phyloP scores from a whole-genome alignment of 1,140 invertebrate species.

The Cyphomyrmex costatus region DNA sequence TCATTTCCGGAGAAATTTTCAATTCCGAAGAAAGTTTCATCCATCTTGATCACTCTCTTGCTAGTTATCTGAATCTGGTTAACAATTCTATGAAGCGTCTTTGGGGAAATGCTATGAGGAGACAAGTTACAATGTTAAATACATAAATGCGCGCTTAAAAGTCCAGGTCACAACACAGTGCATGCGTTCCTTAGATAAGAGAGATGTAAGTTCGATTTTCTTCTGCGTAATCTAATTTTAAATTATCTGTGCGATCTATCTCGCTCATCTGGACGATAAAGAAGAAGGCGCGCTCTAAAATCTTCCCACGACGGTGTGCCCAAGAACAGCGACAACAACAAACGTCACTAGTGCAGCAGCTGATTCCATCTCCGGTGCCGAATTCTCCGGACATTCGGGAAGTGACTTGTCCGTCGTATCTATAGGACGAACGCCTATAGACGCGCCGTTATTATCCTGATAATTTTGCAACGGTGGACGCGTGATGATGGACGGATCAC shows the following conservation, averaged over 20 bases:
- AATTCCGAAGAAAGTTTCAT: constrained; percentile 1
- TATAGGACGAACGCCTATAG: background rate
- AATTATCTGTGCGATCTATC: background rate
- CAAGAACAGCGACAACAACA: background rate
- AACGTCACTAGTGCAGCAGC: background rate
- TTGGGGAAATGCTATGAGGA: constrained; percentile 26
- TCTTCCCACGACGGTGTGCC: background rate
- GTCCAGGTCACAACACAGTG: constrained; percentile 27
- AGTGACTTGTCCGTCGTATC: constrained; percentile 45
- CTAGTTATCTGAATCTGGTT: constrained; percentile 37
- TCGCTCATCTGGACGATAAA: background rate
- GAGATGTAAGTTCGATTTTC: background rate
- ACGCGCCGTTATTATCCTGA: background rate
- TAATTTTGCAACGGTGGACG: constrained; percentile 27
- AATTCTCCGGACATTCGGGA: constrained; percentile 56
- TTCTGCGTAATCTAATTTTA: background rate
- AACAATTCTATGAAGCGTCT: constrained; percentile 34
- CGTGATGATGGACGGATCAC: constrained; percentile 66
- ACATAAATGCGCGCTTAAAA: constrained; percentile 64
- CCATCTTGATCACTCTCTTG: background rate
- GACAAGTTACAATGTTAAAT: constrained; percentile 31
- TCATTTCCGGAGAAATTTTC: constrained; percentile 3
- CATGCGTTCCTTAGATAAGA: background rate
- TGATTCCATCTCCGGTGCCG: background rate
- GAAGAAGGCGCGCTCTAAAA: constrained; percentile 26